Base-by-base conservation (phyloP, 2,888 invertebrate genomes). In the Drosophila parthenogenetica region DNA sequence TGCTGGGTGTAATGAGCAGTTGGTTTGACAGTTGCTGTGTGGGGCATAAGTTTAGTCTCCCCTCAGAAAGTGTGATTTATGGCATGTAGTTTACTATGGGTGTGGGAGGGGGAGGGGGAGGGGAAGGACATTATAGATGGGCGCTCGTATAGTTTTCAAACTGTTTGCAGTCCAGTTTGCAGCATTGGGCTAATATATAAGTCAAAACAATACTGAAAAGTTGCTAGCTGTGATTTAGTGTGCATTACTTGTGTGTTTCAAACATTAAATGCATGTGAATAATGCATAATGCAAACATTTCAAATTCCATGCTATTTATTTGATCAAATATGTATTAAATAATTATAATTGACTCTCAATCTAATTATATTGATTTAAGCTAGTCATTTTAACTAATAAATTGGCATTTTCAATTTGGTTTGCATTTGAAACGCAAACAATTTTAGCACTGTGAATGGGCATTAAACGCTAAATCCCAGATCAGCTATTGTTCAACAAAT, bases 1-100 rank as follows among this genome's bases (percentile, higher is more conserved):
- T 54, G 49, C 29, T 29, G 8, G 66, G 69, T 73, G 70, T 82
- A 82, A 82, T 82, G 87, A 82, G 81, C 87, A 85, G 87, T 85
- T 87, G 86, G 79, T 85, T 82, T 85, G 86, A 87, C 80, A 82
- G 88, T 82, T 69, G 68, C 79, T 74, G 75, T 79, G 81, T 67
- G 29, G 71, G 80, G 86, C 79, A 87, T 78, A 82, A 87, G 86
- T 87, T 85, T 81, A 60, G 66, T 71, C 54, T 69, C 51, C 46
- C 57, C 50, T 35, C 64, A 63, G 70, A 69, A 57, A 69, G 77
- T 69, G 82, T 85, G 86, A 85, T 85, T 87, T 87, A 85, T 81
- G 17, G 67, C 67, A 39, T 62, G 46, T 59, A 77, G 71, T 61
- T 61, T 48, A 61, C 67, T 72, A 73, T 48, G 58, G 29, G 0